These are phyloP conservation scores for Pachydiplax longipennis DNA, from an alignment of 2,888 invertebrate species.

Conservation along the genomic window DNA sequence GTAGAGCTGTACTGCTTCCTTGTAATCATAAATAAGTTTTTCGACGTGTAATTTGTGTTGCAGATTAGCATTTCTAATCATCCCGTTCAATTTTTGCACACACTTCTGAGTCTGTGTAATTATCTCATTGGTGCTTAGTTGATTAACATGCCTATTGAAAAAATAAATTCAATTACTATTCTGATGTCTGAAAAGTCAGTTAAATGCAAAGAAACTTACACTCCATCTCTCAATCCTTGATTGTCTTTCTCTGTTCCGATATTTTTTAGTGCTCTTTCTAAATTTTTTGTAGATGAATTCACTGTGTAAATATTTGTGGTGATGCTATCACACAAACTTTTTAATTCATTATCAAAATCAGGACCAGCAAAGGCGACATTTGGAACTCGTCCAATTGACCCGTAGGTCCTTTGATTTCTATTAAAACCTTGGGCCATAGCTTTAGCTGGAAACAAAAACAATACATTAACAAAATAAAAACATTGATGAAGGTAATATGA, in stretches of 20 bases:
- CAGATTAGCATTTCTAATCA: slow-evolving; percentile 76
- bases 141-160: slow-evolving; percentile 71
- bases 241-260: slow-evolving; percentile 80
- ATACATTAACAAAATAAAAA: neutral
- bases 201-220: slow-evolving; percentile 60
- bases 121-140: slow-evolving; percentile 76
- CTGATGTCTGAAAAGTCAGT: neutral
- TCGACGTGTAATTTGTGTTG: slow-evolving; percentile 85
- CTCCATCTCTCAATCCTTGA: slow-evolving; percentile 70
- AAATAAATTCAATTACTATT: neutral
- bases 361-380: slow-evolving; percentile 17
- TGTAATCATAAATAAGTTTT: slow-evolving; percentile 82
- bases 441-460: neutral
- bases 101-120: slow-evolving; percentile 77
- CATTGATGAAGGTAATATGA: neutral
- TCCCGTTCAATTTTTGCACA: slow-evolving; percentile 73
- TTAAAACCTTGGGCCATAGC: slow-evolving; percentile 4
- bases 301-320: slow-evolving; percentile 82
- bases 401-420: slow-evolving; percentile 4
- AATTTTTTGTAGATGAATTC: slow-evolving; percentile 72
- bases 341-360: slow-evolving; percentile 54
- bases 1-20: slow-evolving; percentile 79
- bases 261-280: slow-evolving; percentile 77
- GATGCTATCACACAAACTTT: slow-evolving; percentile 80
- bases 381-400: slow-evolving; percentile 5